Evolutionary conservation across 2,888 invertebrate genomes (phyloP).

Genomic region (Biston betularia): DNA sequence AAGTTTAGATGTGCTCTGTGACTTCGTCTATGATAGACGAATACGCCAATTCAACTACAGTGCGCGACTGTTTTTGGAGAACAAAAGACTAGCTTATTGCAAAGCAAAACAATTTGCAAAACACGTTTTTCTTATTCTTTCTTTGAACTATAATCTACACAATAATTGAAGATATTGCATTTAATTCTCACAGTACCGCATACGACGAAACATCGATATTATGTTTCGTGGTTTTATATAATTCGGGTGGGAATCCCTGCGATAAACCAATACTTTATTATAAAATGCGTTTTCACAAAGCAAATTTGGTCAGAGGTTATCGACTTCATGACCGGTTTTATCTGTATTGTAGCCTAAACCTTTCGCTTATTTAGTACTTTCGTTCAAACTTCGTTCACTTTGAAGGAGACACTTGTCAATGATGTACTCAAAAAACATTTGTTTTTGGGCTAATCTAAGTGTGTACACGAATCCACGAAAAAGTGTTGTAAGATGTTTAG

Average conservation of each 20-base stretch:
- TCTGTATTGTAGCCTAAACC: not conserved
- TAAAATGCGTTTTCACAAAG: not conserved
- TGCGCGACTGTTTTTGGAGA: not conserved
- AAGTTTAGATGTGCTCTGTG: constrained; percentile 4
- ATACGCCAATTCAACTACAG: not conserved
- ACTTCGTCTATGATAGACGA: not conserved
- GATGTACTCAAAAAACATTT: too few relatives aligned
- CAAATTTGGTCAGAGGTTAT: not conserved
- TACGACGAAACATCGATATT: too few relatives aligned
- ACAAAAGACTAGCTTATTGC: not conserved
- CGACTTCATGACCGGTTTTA: not conserved
- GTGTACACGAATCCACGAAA: too few relatives aligned
- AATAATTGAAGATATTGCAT: not conserved
- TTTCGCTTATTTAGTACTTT: not conserved
- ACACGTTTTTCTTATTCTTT: not conserved
- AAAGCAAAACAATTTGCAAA: not conserved
- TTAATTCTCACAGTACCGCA: not conserved
- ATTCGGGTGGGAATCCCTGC: not conserved
- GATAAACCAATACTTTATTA: not conserved
- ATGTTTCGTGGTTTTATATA: too few relatives aligned
- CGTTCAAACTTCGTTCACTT: not conserved
- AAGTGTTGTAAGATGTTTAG: too few relatives aligned
- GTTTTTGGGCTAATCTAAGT: too few relatives aligned
- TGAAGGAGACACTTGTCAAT: too few relatives aligned
- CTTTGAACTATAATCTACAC: not conserved